Conservation (phyloP, 2,888 invertebrate species). For the Dicyrtomina minuta region DNA sequence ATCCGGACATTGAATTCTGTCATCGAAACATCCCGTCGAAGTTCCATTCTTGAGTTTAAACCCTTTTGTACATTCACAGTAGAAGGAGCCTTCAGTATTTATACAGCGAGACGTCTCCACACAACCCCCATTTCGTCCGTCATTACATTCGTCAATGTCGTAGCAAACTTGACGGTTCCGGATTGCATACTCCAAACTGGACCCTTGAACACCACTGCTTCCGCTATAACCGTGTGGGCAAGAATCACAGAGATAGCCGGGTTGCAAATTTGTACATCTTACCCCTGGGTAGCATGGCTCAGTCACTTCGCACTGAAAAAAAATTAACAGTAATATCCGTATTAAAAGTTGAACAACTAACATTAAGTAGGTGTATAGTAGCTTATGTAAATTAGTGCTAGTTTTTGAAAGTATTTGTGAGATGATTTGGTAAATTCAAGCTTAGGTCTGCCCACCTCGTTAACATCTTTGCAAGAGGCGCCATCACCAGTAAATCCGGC, state of each 20-base stretch:
- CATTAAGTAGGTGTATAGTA: too few species aligned
- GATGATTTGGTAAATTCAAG: background rate
- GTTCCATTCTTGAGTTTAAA: slow-evolving; percentile 71
- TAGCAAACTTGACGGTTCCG: slow-evolving; percentile 72
- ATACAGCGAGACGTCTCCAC: slow-evolving; percentile 27
- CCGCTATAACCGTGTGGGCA: slow-evolving; percentile 68
- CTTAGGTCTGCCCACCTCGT: too few species aligned
- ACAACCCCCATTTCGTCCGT: slow-evolving; percentile 59
- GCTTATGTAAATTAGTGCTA: too few species aligned
- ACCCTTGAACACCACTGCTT: slow-evolving; percentile 66
- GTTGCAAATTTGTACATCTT: slow-evolving; percentile 22
- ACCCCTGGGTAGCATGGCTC: slow-evolving; percentile 29
- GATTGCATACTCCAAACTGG: slow-evolving; percentile 70
- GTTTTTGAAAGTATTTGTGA: too few species aligned
- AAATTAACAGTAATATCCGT: too few species aligned
- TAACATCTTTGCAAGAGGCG: slow-evolving; percentile 73
- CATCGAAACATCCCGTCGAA: slow-evolving; percentile 70
- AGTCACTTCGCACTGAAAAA: slow-evolving; percentile 23
- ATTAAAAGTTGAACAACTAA: too few species aligned
- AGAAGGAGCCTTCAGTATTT: slow-evolving; percentile 34
- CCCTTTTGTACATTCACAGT: slow-evolving; percentile 63
- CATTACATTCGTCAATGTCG: slow-evolving; percentile 74
- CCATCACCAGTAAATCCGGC: slow-evolving; percentile 77
- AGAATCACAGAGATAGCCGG: slow-evolving; percentile 25
- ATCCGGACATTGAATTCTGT: slow-evolving; percentile 73